Conservation (phyloP, 2,113 vertebrate species). For the Ailurus styani region DNA sequence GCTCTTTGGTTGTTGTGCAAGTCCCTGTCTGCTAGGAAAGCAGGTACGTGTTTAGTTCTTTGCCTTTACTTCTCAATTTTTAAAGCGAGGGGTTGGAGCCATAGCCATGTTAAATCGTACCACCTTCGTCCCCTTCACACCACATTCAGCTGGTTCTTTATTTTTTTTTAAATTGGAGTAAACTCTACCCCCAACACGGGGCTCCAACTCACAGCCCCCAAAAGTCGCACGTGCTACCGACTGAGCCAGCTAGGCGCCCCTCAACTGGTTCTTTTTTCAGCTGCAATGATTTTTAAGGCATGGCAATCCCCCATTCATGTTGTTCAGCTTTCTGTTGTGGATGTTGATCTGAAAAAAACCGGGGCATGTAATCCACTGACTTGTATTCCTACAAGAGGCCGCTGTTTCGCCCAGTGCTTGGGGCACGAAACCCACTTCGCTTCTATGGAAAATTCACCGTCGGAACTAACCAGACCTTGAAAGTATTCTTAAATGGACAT, state of each 20-base stretch:
- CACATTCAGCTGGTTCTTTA: background rate
- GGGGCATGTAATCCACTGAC: background rate
- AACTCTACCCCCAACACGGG: background rate
- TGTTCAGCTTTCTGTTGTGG: background rate
- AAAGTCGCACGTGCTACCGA: background rate
- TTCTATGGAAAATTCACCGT: background rate
- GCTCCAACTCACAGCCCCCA: background rate
- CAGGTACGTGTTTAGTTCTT: background rate
- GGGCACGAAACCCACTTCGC: background rate
- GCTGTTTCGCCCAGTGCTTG: background rate
- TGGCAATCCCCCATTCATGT: background rate
- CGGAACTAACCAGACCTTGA: background rate
- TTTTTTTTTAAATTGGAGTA: background rate
- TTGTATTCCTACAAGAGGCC: background rate
- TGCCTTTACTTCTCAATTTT: background rate
- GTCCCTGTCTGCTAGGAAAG: slow-evolving; percentile 12
- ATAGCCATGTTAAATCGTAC: background rate
- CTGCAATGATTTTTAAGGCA: background rate
- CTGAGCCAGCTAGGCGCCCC: background rate
- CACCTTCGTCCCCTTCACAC: background rate
- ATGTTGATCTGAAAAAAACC: background rate
- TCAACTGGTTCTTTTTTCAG: background rate
- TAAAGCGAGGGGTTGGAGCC: slow-evolving; percentile 1
- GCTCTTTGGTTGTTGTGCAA: background rate
- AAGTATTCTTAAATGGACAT: slow-evolving; percentile 20